Percentiles rank a stretch among this genome's conserved stretches.
Conservation (phyloP, 2,888 invertebrate species). For the Drosophila putrida region DNA sequence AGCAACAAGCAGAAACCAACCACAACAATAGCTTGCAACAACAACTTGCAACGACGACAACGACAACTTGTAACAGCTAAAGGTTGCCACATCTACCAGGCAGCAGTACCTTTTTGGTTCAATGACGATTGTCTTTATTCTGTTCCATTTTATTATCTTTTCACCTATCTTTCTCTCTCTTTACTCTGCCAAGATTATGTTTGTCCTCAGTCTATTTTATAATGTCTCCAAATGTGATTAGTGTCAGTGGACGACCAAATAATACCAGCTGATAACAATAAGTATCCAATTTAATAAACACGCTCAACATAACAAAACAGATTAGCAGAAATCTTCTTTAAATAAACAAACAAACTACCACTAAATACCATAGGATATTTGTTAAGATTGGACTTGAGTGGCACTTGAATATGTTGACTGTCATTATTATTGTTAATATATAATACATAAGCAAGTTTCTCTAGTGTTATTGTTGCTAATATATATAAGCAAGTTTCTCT, state of each 20-base stretch:
- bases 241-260: constrained; percentile 36
- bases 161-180: neutral
- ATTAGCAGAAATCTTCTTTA: neutral
- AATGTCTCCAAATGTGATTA: constrained; percentile 58
- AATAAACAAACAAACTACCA: neutral
- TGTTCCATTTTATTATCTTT: neutral
- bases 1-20: constrained; percentile 14
- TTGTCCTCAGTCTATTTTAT: constrained; percentile 47
- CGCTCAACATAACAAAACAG: neutral
- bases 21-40: neutral
- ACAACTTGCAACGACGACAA: neutral
- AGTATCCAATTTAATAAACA: constrained; percentile 1
- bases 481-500: no score
- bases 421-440: no score
- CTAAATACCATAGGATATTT: neutral
- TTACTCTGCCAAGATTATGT: constrained; percentile 13
- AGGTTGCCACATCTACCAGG: constrained; percentile 23
- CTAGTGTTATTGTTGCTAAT: no score
- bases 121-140: constrained; percentile 30
- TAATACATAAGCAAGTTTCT: no score
- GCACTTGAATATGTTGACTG: neutral
- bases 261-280: constrained; percentile 10
- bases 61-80: constrained; percentile 14
- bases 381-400: neutral
- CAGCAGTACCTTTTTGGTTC: constrained; percentile 47